Conservation (phyloP, 2,797 vertebrate genomes). For the Sebastes flavidus region DNA sequence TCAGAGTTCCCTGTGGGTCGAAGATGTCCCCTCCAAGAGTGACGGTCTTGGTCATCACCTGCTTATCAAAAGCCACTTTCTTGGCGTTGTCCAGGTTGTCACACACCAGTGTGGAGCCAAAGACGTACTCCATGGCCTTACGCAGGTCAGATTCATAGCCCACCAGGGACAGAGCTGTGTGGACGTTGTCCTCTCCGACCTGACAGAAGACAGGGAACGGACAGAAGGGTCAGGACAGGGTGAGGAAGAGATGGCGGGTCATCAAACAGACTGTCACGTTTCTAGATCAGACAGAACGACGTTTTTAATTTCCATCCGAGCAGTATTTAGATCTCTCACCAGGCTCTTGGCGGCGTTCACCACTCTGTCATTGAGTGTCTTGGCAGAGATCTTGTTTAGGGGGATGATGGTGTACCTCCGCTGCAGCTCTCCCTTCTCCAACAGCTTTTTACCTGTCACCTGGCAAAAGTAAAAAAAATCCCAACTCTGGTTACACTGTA, state of each 20-base stretch:
- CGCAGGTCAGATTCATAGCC: constrained; percentile 88
- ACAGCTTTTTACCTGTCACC: constrained; percentile 93
- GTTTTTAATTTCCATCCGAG: not conserved
- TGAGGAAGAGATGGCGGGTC: not conserved
- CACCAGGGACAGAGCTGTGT: constrained; percentile 89
- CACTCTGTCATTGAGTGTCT: constrained; percentile 78
- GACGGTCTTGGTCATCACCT: constrained; percentile 91
- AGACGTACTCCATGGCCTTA: constrained; percentile 98
- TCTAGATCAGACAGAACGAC: not conserved
- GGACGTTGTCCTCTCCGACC: constrained; percentile 86
- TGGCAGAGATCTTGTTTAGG: constrained; percentile 94
- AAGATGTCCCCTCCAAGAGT: constrained; percentile 94
- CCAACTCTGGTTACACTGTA: not conserved
- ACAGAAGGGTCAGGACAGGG: too few relatives aligned
- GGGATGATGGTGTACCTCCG: constrained; percentile 95
- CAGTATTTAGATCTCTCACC: constrained; percentile 80
- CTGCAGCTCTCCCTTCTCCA: constrained; percentile 93
- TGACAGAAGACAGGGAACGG: constrained; percentile 42
- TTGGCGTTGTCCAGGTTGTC: constrained; percentile 92
- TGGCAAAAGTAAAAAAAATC: constrained; percentile 60
- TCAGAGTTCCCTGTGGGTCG: constrained; percentile 96
- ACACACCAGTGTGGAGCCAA: constrained; percentile 92
- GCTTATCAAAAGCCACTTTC: constrained; percentile 93
- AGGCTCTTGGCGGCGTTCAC: constrained; percentile 86
- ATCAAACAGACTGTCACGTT: not conserved